phyloP scores from a whole-genome alignment of 2,113 vertebrate species.

The Acanthochromis polyacanthus region DNA sequence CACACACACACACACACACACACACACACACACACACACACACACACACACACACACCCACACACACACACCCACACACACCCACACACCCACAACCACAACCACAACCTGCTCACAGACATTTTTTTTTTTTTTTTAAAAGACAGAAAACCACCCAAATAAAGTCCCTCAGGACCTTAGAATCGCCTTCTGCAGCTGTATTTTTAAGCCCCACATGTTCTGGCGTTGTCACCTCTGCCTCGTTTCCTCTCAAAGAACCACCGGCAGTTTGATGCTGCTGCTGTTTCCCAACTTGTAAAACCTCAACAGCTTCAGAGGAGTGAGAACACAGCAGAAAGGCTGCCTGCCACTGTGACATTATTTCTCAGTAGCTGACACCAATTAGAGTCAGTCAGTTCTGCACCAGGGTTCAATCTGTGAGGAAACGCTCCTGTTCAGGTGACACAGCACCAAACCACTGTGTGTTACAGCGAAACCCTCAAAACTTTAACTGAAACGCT shows the following conservation, averaged over 20 bases:
- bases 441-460: not conserved
- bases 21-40: too few relatives aligned
- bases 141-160: not conserved
- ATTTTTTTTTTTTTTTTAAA: too few relatives aligned
- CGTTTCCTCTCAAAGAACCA: constrained; percentile 21
- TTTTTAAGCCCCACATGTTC: not conserved
- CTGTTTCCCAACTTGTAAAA: constrained; percentile 3
- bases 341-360: not conserved
- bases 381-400: constrained; percentile 26
- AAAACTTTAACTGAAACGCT: not conserved
- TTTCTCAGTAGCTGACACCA: constrained; percentile 34
- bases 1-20: too few relatives aligned
- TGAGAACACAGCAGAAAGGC: not conserved
- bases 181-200: not conserved
- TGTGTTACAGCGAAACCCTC: not conserved
- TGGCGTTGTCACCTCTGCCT: constrained; percentile 21
- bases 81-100: too few relatives aligned
- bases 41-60: too few relatives aligned
- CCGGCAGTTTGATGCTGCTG: not conserved
- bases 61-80: too few relatives aligned
- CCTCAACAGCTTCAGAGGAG: constrained; percentile 1
- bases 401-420: not conserved
- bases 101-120: not conserved
- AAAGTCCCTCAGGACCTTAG: not conserved
- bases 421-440: not conserved